A percentile compares a stretch with the other conserved stretches of the same genome.
Conservation (phyloP, 2,113 vertebrate species). For the Vireo altiloquus region DNA sequence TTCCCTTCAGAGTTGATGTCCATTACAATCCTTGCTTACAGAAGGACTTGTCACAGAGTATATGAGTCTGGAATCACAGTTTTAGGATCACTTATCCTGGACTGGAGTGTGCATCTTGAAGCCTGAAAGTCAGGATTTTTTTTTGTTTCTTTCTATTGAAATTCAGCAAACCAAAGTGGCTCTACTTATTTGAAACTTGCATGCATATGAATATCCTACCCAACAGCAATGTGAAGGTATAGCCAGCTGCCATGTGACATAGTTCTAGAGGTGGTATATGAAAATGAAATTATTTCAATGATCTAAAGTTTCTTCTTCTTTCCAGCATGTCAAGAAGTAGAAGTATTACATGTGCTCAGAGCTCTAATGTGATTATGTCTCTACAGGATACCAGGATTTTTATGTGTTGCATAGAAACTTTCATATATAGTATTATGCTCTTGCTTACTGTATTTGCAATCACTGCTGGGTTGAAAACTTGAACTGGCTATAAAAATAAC, state of each 20-base stretch:
- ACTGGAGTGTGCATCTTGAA: background rate
- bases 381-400: slow-evolving; percentile 15
- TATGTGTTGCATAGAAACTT: background rate
- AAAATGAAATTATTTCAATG: background rate
- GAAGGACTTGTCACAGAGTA: background rate
- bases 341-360: slow-evolving; percentile 19
- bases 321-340: background rate
- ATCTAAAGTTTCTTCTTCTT: background rate
- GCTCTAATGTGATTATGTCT: slow-evolving; percentile 17
- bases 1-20: background rate
- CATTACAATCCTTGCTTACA: background rate
- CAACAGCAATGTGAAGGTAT: background rate
- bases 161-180: background rate
- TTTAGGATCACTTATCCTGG: background rate
- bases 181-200: background rate
- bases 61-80: background rate
- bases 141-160: background rate
- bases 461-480: background rate
- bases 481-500: background rate
- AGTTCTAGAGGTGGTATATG: background rate
- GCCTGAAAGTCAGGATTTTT: background rate
- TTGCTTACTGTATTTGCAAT: background rate
- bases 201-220: background rate
- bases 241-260: background rate
- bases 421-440: background rate